A percentile compares a stretch with the other conserved stretches of the same genome.
Evolutionary conservation across 2,113 vertebrate species (phyloP).

Genomic region (Diadophis punctatus): DNA sequence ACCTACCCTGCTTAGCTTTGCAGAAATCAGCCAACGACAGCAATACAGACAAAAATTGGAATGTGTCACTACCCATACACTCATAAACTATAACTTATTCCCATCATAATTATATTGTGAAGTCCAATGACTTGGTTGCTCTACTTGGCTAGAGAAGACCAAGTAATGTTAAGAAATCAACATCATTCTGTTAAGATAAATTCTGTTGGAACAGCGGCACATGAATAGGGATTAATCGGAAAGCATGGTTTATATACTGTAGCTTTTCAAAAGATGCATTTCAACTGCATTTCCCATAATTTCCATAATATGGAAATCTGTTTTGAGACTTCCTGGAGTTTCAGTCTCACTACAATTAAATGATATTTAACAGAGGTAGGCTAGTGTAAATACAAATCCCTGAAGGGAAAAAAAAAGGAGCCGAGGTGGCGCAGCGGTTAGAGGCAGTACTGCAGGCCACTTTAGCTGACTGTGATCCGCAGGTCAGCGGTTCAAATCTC

Average conservation of each 20-base stretch:
- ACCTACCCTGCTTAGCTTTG: not conserved
- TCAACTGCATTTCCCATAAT: not conserved
- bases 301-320: not conserved
- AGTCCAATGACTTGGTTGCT: not conserved
- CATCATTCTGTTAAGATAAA: not conserved
- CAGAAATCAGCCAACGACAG: not conserved
- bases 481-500: no score
- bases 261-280: not conserved
- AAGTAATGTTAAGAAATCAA: not conserved
- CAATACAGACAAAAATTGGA: not conserved
- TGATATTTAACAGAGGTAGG: not conserved
- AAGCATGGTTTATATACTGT: not conserved
- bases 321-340: not conserved
- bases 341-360: not conserved
- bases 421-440: no score
- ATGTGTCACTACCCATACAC: not conserved
- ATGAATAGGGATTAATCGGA: not conserved
- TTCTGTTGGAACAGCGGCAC: not conserved
- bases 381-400: not conserved
- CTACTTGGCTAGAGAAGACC: not conserved
- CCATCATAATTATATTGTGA: not conserved
- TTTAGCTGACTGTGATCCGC: no score
- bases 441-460: no score
- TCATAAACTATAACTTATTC: not conserved
- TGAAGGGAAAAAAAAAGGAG: not conserved